These are phyloP conservation scores for Polyommatus icarus DNA, from an alignment of 2,888 invertebrate species.

Conservation along the genomic window DNA sequence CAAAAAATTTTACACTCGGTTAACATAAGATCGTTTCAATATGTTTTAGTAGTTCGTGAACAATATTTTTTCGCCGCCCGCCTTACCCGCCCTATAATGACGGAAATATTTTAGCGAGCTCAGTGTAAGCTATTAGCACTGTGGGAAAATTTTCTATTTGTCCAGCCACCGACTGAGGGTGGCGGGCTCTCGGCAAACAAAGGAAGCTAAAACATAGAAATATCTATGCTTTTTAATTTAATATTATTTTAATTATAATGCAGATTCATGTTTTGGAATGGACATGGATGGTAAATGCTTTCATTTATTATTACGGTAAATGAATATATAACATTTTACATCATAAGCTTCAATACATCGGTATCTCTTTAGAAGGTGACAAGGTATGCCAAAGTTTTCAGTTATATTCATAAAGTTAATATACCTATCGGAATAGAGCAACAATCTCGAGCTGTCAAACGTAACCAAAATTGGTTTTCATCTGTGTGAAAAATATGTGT, in stretches of 20 bases:
- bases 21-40: neutral
- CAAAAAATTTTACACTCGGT: neutral
- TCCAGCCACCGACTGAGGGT: slow-evolving; percentile 48
- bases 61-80: slow-evolving; percentile 1
- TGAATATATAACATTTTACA: too few species aligned
- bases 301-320: too few species aligned
- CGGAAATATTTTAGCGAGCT: slow-evolving; percentile 31
- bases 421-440: too few species aligned
- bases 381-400: neutral
- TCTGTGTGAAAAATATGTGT: too few species aligned
- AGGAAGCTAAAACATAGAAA: slow-evolving; percentile 33
- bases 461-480: too few species aligned
- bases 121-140: slow-evolving; percentile 53
- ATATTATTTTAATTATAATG: slow-evolving; percentile 2
- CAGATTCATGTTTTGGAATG: neutral
- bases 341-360: too few species aligned
- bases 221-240: slow-evolving; percentile 1
- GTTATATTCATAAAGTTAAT: too few species aligned
- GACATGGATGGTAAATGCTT: neutral
- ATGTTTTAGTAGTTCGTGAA: neutral
- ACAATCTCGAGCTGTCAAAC: too few species aligned
- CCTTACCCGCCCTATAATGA: slow-evolving; percentile 28
- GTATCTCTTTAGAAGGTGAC: neutral
- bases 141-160: slow-evolving; percentile 62
- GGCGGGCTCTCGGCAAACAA: slow-evolving; percentile 19